Base-by-base conservation (phyloP, 2,797 vertebrate species). In the Pipistrellus pipistrellus region DNA sequence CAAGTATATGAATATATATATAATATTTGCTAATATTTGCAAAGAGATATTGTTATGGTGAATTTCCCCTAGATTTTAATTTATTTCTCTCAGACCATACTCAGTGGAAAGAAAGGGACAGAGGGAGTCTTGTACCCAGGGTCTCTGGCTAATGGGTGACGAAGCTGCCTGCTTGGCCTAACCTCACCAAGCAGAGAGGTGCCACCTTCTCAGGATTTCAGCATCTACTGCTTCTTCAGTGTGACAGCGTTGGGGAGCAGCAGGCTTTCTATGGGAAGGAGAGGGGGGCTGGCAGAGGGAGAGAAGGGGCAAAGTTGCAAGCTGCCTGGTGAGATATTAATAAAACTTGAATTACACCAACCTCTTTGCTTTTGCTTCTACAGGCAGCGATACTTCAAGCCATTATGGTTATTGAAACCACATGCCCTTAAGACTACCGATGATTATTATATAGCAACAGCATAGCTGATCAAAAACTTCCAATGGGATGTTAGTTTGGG, bases 391-490 rank as follows among this genome's bases (percentile, higher is more conserved):
- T 90, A 90, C 55, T 90, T 77, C n/a, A 69, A 91, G 78, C 51
- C 87, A 78, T 69, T 84, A 62, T 2, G n/a, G 21, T 95, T 88
- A 95, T 68, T 72, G 85, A 92, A 94, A 93, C 91, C 96, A 95
- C 84, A 87, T 87, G 77, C 77, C 86, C 88, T 85, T n/a, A 95
- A 87, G 62, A 83, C 73, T 35, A 76, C n/a, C 53, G 44, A 35
- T 41, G 77, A 76, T 83, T 57, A 51, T 62, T 71, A 71, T 4
- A 85, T 18, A 68, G 77, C 76, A 90, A 71, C 76, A 71, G 81
- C 62, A 51, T 4, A 75, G 51, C 64, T 95, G 76, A 85, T 93
- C 57, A 75, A 72, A 96, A 94, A 82, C 85, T 87, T 88, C 66
- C 77, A 85, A 69, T 90, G 71, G 21, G 82, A 89, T 90, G 86